Percentiles rank a stretch among this genome's conserved stretches.
These are phyloP conservation scores for Nothoprocta pentlandii DNA, from an alignment of 2,113 vertebrate genomes.

Conservation along the genomic window DNA sequence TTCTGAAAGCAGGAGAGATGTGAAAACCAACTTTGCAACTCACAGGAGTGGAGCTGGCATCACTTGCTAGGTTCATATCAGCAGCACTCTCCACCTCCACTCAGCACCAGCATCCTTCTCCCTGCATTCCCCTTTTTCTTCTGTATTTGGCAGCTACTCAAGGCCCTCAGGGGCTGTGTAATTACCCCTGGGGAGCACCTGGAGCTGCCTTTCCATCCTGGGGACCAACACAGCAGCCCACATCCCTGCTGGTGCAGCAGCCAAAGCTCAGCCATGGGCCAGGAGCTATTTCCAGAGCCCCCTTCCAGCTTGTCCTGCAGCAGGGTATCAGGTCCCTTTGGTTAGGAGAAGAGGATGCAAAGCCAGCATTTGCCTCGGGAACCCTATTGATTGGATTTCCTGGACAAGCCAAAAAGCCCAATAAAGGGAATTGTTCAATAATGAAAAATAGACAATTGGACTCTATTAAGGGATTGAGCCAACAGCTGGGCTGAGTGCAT, in stretches of 20 bases:
- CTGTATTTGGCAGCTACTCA: neutral
- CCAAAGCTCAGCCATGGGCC: neutral
- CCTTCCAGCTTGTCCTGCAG: neutral
- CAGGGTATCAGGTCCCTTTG: neutral
- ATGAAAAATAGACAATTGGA: conserved; percentile 49
- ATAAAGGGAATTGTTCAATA: conserved; percentile 52
- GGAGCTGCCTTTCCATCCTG: neutral
- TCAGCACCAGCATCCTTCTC: neutral
- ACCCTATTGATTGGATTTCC: conserved; percentile 40
- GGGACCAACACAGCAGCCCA: neutral
- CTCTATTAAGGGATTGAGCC: conserved; percentile 26
- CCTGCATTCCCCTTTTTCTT: neutral
- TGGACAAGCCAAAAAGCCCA: conserved; percentile 53
- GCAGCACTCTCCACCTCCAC: neutral
- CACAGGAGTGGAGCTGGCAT: neutral
- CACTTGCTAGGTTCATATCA: rapidly evolving
- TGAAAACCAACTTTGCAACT: neutral
- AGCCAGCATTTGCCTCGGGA: neutral
- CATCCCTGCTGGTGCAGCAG: rapidly evolving
- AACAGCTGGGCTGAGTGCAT: conserved; percentile 23
- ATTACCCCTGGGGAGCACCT: neutral
- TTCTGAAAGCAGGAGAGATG: neutral
- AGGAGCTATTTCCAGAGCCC: neutral
- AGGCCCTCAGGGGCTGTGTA: neutral
- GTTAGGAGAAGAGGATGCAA: neutral